Conservation (phyloP, 2,888 invertebrate species). For the Apodemia hepburni region DNA sequence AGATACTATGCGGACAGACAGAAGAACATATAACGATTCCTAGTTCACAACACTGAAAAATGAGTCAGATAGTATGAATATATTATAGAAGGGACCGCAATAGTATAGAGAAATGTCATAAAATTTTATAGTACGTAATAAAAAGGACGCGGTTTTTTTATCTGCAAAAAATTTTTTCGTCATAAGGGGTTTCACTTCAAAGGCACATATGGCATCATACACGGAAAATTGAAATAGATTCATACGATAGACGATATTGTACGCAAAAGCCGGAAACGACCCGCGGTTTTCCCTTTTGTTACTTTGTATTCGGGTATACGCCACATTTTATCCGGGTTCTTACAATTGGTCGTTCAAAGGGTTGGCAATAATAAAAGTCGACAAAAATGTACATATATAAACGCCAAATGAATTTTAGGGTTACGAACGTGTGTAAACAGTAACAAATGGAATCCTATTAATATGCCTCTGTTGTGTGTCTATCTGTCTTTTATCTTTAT, state of each 20-base stretch:
- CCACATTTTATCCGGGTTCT: slow-evolving; percentile 1
- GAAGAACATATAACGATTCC: no score
- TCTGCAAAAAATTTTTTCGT: neutral
- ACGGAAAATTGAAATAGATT: neutral
- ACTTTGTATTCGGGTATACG: slow-evolving; percentile 6
- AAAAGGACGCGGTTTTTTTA: neutral
- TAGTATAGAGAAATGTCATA: neutral
- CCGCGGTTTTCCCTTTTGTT: slow-evolving; percentile 6
- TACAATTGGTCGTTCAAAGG: neutral
- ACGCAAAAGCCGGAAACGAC: neutral
- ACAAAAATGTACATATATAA: neutral
- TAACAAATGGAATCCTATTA: no score
- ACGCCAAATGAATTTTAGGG: no score
- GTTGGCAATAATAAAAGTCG: neutral
- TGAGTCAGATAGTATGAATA: no score
- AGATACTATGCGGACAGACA: no score
- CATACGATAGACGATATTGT: neutral
- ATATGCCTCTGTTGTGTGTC: no score
- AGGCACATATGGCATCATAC: neutral
- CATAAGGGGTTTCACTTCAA: neutral
- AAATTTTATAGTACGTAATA: neutral
- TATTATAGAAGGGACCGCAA: neutral
- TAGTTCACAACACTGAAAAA: no score
- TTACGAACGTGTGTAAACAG: no score
- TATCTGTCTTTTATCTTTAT: no score